Evolutionary conservation across 2,888 invertebrate genomes (phyloP).

Genomic region (Pocota personata): DNA sequence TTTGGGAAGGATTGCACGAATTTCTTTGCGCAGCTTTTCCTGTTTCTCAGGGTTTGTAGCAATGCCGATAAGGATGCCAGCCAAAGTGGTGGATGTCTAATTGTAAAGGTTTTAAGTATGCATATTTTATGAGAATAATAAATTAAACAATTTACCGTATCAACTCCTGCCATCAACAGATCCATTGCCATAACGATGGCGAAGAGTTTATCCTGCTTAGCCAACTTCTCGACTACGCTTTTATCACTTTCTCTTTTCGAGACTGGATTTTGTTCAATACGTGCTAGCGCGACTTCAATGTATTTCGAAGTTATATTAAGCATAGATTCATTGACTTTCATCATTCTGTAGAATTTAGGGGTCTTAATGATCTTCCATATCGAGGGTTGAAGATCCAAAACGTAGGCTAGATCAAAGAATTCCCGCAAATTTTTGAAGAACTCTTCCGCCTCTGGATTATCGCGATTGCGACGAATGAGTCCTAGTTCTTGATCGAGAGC

Average conservation of each 20-base stretch:
- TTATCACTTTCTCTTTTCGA: constrained; percentile 75
- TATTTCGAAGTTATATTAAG: constrained; percentile 77
- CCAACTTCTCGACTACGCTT: constrained; percentile 84
- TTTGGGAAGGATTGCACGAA: constrained; percentile 82
- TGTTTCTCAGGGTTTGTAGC: constrained; percentile 87
- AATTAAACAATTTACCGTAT: constrained; percentile 83
- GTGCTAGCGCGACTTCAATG: constrained; percentile 78
- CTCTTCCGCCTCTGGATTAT: constrained; percentile 75
- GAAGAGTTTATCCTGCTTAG: constrained; percentile 83
- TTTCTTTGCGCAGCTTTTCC: constrained; percentile 85
- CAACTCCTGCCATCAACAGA: constrained; percentile 85
- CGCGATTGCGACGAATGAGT: constrained; percentile 68
- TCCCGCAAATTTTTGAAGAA: constrained; percentile 74
- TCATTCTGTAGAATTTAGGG: constrained; percentile 77
- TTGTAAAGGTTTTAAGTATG: constrained; percentile 55
- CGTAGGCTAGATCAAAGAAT: constrained; percentile 71
- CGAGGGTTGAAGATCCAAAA: constrained; percentile 79
- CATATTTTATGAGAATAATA: not conserved
- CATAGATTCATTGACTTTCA: constrained; percentile 75
- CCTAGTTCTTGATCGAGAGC: constrained; percentile 79
- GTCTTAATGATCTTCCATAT: constrained; percentile 79
- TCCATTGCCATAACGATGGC: constrained; percentile 85
- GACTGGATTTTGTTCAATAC: constrained; percentile 60
- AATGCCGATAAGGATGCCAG: constrained; percentile 85
- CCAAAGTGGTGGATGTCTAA: constrained; percentile 85